These are phyloP conservation scores for Cryptomyrus ogoouensis DNA, from an alignment of 2,113 vertebrate genomes.

Conservation along the genomic window DNA sequence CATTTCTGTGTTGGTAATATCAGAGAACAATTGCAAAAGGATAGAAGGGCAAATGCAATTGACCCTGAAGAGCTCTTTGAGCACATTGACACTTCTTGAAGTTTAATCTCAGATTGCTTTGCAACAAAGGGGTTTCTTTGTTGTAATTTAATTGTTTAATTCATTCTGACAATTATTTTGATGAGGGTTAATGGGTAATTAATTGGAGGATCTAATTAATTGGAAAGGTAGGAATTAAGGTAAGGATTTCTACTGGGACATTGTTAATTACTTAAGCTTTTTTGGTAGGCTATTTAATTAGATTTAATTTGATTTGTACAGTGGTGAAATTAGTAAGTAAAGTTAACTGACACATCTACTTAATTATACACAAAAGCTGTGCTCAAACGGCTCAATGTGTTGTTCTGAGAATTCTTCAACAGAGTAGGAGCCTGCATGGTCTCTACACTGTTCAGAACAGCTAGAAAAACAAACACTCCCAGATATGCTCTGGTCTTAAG, in stretches of 20 bases:
- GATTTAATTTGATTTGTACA: constrained; percentile 2
- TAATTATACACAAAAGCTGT: constrained; percentile 1
- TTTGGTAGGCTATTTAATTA: constrained; percentile 2
- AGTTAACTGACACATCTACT: constrained; percentile 4
- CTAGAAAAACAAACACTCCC: constrained; percentile 49
- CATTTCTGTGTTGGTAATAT: neutral
- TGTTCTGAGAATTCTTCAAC: neutral
- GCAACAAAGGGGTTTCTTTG: neutral
- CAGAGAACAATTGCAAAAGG: neutral
- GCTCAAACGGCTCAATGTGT: neutral
- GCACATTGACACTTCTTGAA: neutral
- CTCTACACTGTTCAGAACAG: constrained; percentile 38
- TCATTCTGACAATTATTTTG: neutral
- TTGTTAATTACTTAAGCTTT: constrained; percentile 6
- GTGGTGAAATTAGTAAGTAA: constrained; percentile 11
- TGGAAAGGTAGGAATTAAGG: constrained; percentile 9
- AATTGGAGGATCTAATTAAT: constrained; percentile 6
- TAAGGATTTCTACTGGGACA: constrained; percentile 15
- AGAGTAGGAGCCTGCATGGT: constrained; percentile 29
- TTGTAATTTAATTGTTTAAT: constrained; percentile 3
- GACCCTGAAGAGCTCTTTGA: neutral
- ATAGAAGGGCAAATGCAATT: neutral
- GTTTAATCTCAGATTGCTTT: neutral
- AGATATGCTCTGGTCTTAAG: constrained; percentile 51
- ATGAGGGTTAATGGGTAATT: constrained; percentile 12